Evolutionary conservation across 2,888 invertebrate genomes (phyloP), one percentile per base, ranked within the genome.

Genomic region (Criorhina ranunculi): DNA sequence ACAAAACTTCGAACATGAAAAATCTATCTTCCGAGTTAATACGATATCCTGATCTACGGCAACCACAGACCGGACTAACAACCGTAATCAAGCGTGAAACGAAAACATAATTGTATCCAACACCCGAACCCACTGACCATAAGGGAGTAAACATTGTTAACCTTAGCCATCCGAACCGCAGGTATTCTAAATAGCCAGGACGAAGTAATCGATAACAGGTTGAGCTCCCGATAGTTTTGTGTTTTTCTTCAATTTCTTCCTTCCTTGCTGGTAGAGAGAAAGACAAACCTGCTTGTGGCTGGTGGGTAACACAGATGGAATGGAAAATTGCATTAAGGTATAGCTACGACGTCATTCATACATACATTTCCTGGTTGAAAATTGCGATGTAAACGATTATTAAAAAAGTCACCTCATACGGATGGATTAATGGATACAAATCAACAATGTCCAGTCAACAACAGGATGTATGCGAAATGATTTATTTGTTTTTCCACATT

Each of bases 51-150:
- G 72, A 57, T 57, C 37, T 33, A 33, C 49, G 31, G 19, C 24
- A 53, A 67, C 75, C 75, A 79, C 66, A 66, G 15, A 11, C 60
- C 72, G 49, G 60, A 37, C 51, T 55, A 80, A 67, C 67, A 67
- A 67, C 64, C 76, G 40, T 78, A 64, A 70, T 70, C 70, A 78
- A 78, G 70, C 78, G 44, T 78, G 62, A 70, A 64, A 73, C 73
- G 35, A 64, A 57, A 73, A 42, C 66, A 66, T 79, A 79, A 73
- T 51, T 79, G 51, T 55, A 60, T 60, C 79, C 66, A 73, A 73
- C 73, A 60, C 42, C 53, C 66, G 17, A 42, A 59, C 66, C 19
- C 37, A 62, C 70, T 62, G 70, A 59, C 73, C 72, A 79, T 33
- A 51, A 73, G 46, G 24, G 35, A 44, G 66, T 79, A 73, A 66